These are phyloP conservation scores for Eidolon helvum DNA, from an alignment of 2,113 vertebrate species.

Conservation along the genomic window DNA sequence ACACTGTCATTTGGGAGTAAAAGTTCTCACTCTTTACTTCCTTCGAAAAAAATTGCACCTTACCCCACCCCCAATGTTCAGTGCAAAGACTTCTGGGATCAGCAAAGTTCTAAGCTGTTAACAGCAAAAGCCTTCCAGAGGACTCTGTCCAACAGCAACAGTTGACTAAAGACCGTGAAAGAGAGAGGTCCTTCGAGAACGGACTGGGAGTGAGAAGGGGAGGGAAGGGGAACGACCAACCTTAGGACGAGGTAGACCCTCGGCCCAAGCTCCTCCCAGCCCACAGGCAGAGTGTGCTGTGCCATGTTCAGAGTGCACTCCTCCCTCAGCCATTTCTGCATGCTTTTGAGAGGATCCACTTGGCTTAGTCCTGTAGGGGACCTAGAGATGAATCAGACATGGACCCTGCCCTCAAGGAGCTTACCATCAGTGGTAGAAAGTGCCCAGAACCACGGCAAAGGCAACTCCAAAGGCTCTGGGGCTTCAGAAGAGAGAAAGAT, in stretches of 20 bases:
- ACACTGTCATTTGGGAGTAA: background rate
- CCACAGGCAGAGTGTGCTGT: background rate
- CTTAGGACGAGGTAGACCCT: background rate
- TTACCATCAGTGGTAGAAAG: background rate
- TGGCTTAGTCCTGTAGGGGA: background rate
- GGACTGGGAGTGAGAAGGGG: background rate
- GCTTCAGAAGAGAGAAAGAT: slow-evolving; percentile 44
- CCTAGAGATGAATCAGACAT: slow-evolving; percentile 55
- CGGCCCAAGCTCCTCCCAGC: fast-evolving
- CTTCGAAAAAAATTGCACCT: background rate
- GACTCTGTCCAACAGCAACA: slow-evolving; percentile 24
- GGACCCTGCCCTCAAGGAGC: slow-evolving; percentile 34
- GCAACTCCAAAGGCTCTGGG: background rate
- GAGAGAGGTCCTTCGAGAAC: background rate
- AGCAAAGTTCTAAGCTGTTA: slow-evolving; percentile 73
- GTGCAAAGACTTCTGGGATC: slow-evolving; percentile 59
- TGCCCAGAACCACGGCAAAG: background rate
- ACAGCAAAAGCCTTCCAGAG: slow-evolving; percentile 44
- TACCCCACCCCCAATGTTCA: background rate
- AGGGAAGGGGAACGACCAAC: background rate
- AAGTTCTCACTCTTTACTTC: background rate
- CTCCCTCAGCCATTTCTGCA: background rate
- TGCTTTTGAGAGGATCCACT: background rate
- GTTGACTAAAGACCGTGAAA: slow-evolving; percentile 44
- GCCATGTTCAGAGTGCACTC: background rate